Base-by-base conservation (phyloP, 2,888 invertebrate species). In the Resseliella maxima region DNA sequence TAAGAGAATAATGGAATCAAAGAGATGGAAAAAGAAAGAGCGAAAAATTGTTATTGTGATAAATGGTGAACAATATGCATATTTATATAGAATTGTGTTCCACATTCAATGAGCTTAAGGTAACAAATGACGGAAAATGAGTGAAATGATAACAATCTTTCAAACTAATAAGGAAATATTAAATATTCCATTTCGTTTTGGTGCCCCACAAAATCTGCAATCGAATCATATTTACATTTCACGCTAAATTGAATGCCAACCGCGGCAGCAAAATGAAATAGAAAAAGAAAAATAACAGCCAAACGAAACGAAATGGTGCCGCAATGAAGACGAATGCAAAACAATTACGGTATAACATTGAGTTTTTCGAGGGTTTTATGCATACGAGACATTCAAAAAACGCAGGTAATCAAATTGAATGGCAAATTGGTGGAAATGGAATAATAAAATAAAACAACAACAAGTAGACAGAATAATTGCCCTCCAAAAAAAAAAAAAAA, bases 161-260 rank as follows among this genome's bases (percentile, higher is more conserved):
- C 21, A 72, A 59, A 72, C 15, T 72, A 72, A 31, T 72, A 72
- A 72, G 72, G 72, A 72, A 72, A 72, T 72, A 72, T 72, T 31
- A 72, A 72, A 72, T 72, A 35, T 15, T 72, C 27, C 72, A 72
- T 72, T 72, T 72, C 72, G 24, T 59, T 24, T n/a, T 59, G 8
- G 31, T 72, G 72, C 31, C 24, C 18, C 2, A 15, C 72, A 72
- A 31, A 41, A 31, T 72, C 35, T 72, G 72, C 10, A 72, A 31
- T 72, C 31, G 72, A 72, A 72, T 35, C 31, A 31, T 27, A 72
- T 31, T 72, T 31, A 31, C 72, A 72, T 72, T 72, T 72, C 72
- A 72, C 18, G 72, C 72, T 59, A 59, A 59, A 59, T 59, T 59
- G 59, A 59, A 59, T 59, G 27, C 24, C 27, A 59, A 2, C 59